Conservation (phyloP, 2,113 vertebrate species). For the Diphyllodes magnificus region DNA sequence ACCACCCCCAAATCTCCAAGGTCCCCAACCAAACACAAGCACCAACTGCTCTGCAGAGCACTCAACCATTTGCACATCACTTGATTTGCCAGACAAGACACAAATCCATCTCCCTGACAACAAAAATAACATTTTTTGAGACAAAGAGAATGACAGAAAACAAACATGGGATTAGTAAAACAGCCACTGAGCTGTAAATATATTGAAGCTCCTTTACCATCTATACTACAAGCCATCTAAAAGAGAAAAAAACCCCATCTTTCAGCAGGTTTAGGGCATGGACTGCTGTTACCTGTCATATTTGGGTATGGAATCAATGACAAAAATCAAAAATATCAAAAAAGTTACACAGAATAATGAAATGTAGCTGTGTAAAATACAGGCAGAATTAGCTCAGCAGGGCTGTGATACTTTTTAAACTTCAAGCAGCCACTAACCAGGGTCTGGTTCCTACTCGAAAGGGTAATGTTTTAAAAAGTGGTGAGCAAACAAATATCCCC, state of each 20-base stretch:
- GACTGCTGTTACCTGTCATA: neutral
- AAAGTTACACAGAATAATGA: neutral
- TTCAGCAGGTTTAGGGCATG: neutral
- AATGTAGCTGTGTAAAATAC: accelerated
- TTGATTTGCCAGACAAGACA: neutral
- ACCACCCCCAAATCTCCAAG: neutral
- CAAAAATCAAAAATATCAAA: accelerated
- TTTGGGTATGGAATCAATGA: neutral
- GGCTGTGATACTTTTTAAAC: neutral
- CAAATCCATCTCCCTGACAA: neutral
- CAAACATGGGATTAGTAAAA: neutral
- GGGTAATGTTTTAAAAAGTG: neutral
- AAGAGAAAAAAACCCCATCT: accelerated
- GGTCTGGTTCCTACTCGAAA: neutral
- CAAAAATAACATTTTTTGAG: neutral
- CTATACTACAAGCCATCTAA: neutral
- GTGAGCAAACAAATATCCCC: slow-evolving; percentile 10
- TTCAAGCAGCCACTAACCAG: neutral
- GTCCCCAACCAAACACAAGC: neutral
- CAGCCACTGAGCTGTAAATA: neutral
- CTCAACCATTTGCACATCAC: slow-evolving; percentile 33
- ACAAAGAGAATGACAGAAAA: neutral
- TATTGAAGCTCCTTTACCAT: neutral
- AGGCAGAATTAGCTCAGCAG: neutral
- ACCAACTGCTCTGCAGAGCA: neutral